Base-by-base conservation (phyloP, 1,140 invertebrate species). In the Diabrotica undecimpunctata region DNA sequence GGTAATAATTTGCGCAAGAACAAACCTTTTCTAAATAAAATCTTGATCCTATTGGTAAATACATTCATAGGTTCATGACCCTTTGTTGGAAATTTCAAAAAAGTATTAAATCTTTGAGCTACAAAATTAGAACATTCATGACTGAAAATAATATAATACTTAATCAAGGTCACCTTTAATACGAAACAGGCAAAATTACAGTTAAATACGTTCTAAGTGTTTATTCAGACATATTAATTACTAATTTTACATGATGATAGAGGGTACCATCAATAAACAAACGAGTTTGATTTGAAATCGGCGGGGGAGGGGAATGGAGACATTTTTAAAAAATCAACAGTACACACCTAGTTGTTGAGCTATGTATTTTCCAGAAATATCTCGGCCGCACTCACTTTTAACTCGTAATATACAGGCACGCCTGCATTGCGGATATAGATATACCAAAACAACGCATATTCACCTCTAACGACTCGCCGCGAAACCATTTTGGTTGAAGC, bases 401-500 rank as follows among this genome's bases (percentile, higher is more conserved):
- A 72, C 70, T 72, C 69, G 68, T 71, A 72, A 70, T 66, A 68
- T 61, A 72, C 64, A 71, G 75, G 73, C 76, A 78, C 76, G 77
- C 77, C 78, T 79, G 78, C 77, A 79, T 78, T 78, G 78, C 76
- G 70, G 76, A 77, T 76, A 72, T 71, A 69, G 65, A 72, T 75
- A 74, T 75, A 72, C 73, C 72, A 71, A 74, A 76, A 74, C 74
- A 78, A 78, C 77, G 78, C 77, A 79, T 73, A 75, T 75, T 74
- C 74, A 75, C 68, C 67, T 75, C 70, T 73, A 74, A 73, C 76
- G 75, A 75, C 74, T 75, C 72, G 74, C 75, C 72, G 72, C 70
- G 75, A 77, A 77, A 76, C 77, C 77, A 78, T 78, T 78, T 78
- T 78, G 72, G 67, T 69, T 53, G 62, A 62, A 71, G 71, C 74